Base-by-base conservation (phyloP, 2,888 invertebrate species). In the Monopis laevigella region DNA sequence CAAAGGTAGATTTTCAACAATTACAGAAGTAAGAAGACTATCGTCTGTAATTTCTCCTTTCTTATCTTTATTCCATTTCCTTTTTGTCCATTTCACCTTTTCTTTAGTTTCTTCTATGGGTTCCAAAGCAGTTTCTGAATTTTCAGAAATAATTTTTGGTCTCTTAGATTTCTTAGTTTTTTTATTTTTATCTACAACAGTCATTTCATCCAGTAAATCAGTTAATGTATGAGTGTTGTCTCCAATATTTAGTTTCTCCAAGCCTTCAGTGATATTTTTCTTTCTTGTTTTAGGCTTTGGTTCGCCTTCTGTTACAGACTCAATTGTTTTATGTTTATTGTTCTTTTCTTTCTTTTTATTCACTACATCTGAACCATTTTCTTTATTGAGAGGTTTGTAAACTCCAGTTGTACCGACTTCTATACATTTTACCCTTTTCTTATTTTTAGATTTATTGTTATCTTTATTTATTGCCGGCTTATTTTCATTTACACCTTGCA, bases 151-250 rank as follows among this genome's bases (percentile, higher is more conserved):
- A 21, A 21, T 7, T 21, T 21, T 8, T 21, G 5, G 5, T 21
- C 8, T 21, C 24, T 21, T 21, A 21, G 24, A 5, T 21, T 21
- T 21, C 24, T 21, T 45, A 47, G 66, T 69, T 28, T 55, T 56
- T 42, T 67, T 69, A 27, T 55, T 56, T 42, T 67, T 75, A 38
- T 71, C 72, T 27, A 60, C 62, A n/a, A 77, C 73, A 2, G 57
- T 54, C 75, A 78, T 75, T 53, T 72, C 71, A 40, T 74, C 73
- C 6, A 78, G 53, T 13, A 78, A 46, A 44, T 63, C 62, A 14
- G 65, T 60, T 10, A 77, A 45, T 46, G 71, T 67, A 41, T 75
- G 67, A 14, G 74, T 51, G 48, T 74, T 78, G 42, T 77, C 73
- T 10, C 72, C 78, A 26, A 75, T 69, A 18, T 57, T 69, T 0